Evolutionary conservation across 2,888 invertebrate genomes (phyloP).

Genomic region (Drosophila colorata): DNA sequence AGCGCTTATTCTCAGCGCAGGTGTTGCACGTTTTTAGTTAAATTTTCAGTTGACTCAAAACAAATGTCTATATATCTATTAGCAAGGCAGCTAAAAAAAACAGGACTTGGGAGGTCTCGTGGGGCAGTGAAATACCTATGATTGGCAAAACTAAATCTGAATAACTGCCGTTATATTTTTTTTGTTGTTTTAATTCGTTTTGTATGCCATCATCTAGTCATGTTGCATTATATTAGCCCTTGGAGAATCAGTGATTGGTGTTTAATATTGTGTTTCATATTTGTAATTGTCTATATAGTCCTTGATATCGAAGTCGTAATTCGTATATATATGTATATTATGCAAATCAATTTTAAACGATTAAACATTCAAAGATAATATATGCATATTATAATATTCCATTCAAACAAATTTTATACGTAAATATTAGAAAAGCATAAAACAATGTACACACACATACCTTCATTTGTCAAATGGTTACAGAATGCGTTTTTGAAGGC

Average conservation of each 20-base stretch:
- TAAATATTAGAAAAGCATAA: constrained; percentile 63
- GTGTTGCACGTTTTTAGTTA: constrained; percentile 84
- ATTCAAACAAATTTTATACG: constrained; percentile 48
- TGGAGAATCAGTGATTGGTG: constrained; percentile 83
- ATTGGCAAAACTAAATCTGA: constrained; percentile 57
- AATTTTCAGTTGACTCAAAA: constrained; percentile 44
- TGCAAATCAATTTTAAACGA: constrained; percentile 60
- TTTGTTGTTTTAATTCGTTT: constrained; percentile 60
- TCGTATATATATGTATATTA: constrained; percentile 68
- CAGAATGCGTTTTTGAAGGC: background rate
- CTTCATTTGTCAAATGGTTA: constrained; percentile 38
- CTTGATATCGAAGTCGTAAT: constrained; percentile 76
- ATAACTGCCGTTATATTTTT: constrained; percentile 13
- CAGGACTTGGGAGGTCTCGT: constrained; percentile 24
- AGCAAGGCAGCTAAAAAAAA: constrained; percentile 6
- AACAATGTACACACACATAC: constrained; percentile 65
- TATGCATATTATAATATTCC: constrained; percentile 66
- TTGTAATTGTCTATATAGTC: constrained; percentile 81
- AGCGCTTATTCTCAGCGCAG: constrained; percentile 59
- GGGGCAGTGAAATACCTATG: constrained; percentile 22
- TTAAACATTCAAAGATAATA: constrained; percentile 67
- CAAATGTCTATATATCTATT: constrained; percentile 11
- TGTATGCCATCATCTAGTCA: constrained; percentile 77
- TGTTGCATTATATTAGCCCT: constrained; percentile 79
- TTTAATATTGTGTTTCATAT: constrained; percentile 84